Conservation (phyloP, 2,888 invertebrate species). For the Liposcelis brunnea region DNA sequence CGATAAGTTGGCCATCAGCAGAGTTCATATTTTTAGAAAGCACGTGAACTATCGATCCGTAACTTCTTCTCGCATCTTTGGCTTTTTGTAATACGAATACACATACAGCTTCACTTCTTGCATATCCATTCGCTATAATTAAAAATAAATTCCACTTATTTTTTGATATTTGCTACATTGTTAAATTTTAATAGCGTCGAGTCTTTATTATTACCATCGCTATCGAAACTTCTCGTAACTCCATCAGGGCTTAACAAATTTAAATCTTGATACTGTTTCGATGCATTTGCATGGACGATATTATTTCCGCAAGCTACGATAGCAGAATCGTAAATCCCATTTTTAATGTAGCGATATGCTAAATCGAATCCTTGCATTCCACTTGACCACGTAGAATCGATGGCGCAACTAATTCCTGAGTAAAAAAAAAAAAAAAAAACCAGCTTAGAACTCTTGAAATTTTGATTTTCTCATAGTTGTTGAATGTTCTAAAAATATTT, state of each 20-base stretch:
- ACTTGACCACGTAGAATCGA: slow-evolving; percentile 49
- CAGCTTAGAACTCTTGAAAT: slow-evolving; percentile 39
- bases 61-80: slow-evolving; percentile 26
- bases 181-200: too few relatives aligned
- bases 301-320: slow-evolving; percentile 37
- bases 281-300: slow-evolving; percentile 39
- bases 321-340: slow-evolving; percentile 32
- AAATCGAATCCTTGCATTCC: slow-evolving; percentile 41
- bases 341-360: slow-evolving; percentile 26
- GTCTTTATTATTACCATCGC: too few relatives aligned
- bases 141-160: too few relatives aligned
- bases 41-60: slow-evolving; percentile 34
- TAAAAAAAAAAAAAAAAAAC: slow-evolving; percentile 29
- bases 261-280: slow-evolving; percentile 42
- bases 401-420: slow-evolving; percentile 36
- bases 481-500: too few relatives aligned
- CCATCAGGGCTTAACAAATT: slow-evolving; percentile 43
- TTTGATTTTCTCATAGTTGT: too few relatives aligned
- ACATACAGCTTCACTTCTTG: slow-evolving; percentile 29
- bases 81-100: slow-evolving; percentile 28
- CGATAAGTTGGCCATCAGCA: slow-evolving; percentile 28
- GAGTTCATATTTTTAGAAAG: background rate
- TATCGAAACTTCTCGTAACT: slow-evolving; percentile 44
- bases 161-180: too few relatives aligned
- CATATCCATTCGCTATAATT: slow-evolving; percentile 28